Evolutionary conservation across 2,113 vertebrate genomes (phyloP).

Genomic region (Gymnocephalus cernua): DNA sequence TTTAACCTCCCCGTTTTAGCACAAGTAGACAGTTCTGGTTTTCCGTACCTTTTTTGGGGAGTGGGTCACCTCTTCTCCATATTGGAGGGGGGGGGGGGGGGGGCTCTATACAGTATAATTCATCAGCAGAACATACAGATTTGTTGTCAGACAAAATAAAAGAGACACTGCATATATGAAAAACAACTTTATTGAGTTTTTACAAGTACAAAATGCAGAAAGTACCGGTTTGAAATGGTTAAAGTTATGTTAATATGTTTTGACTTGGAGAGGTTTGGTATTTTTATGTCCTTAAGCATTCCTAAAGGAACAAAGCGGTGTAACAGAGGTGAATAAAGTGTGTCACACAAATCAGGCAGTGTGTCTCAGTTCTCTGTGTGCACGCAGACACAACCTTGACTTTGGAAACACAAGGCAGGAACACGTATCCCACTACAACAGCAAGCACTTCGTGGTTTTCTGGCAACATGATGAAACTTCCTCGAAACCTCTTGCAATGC

Average conservation of each 20-base stretch:
- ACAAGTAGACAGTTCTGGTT: no score
- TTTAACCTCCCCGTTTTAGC: no score
- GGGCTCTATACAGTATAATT: background rate
- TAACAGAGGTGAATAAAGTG: constrained; percentile 12
- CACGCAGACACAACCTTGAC: constrained; percentile 40
- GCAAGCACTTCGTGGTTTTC: constrained; percentile 14
- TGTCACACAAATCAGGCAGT: constrained; percentile 27
- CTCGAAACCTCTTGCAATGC: constrained; percentile 71
- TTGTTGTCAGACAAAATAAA: background rate
- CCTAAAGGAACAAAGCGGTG: constrained; percentile 3
- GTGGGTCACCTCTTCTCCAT: no score
- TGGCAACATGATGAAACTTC: constrained; percentile 77
- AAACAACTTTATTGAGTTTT: background rate
- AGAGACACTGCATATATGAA: background rate
- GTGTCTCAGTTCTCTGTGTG: background rate
- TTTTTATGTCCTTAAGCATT: background rate
- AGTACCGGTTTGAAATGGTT: background rate
- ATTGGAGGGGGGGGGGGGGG: no score
- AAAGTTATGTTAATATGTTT: background rate
- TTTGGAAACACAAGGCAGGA: constrained; percentile 43
- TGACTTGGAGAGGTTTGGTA: constrained; percentile 16
- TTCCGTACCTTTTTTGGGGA: no score
- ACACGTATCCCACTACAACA: constrained; percentile 19
- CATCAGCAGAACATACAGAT: background rate
- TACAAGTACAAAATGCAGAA: background rate